Percentiles rank a stretch among this genome's conserved stretches.
Evolutionary conservation across 2,797 vertebrate genomes (phyloP).

Genomic region (Diplodus puntazzo): DNA sequence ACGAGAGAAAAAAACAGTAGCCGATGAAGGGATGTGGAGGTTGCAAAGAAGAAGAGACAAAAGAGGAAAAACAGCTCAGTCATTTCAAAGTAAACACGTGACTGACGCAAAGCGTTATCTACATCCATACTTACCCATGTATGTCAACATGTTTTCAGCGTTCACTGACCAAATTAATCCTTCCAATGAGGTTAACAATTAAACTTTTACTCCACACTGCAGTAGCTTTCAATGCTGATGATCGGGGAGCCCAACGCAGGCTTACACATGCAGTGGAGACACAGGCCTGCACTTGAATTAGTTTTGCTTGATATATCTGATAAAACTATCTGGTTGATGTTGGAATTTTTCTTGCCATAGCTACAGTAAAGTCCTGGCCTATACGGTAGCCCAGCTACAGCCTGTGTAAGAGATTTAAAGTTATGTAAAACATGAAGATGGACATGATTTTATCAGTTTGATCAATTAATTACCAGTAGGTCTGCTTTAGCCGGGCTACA

Average conservation of each 20-base stretch:
- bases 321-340: neutral
- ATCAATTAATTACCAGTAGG: neutral
- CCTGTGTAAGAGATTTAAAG: neutral
- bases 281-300: neutral
- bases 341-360: conserved; percentile 50
- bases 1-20: no score
- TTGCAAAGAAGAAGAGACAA: conserved; percentile 12
- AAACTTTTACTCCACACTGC: neutral
- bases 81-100: conserved; percentile 2
- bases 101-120: conserved; percentile 19
- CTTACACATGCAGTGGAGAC: conserved; percentile 5
- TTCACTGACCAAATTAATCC: neutral
- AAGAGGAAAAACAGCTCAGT: neutral
- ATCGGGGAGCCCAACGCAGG: neutral
- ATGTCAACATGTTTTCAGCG: neutral
- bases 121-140: neutral
- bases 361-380: conserved; percentile 57
- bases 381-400: conserved; percentile 49
- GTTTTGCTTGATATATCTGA: no score
- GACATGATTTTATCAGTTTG: neutral
- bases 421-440: neutral
- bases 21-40: neutral
- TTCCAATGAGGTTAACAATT: neutral
- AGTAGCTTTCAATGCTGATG: neutral
- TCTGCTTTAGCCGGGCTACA: conserved; percentile 48